These are phyloP conservation scores for Leptinotarsa texana DNA, from an alignment of 1,140 invertebrate genomes.

Conservation along the genomic window DNA sequence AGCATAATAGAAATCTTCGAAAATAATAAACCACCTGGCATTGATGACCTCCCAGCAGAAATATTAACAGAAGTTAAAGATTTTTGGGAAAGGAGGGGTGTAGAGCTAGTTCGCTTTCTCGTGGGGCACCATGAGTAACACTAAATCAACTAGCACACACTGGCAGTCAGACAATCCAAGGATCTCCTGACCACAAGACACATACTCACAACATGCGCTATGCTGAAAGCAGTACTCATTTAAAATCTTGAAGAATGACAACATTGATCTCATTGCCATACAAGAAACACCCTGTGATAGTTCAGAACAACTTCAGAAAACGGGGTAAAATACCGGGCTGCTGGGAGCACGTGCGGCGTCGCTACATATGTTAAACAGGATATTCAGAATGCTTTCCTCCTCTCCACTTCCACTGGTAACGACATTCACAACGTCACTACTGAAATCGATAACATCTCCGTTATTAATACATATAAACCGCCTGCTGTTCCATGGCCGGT, in stretches of 20 bases:
- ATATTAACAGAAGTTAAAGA: too few species aligned
- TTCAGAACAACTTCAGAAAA: slow-evolving; percentile 23
- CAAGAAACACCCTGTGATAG: slow-evolving; percentile 27
- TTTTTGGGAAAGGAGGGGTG: too few species aligned
- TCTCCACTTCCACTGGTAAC: slow-evolving; percentile 27
- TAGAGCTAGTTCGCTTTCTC: too few species aligned
- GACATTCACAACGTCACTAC: neutral
- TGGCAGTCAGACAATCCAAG: neutral
- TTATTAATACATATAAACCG: too few species aligned
- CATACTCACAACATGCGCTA: neutral
- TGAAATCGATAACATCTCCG: too few species aligned
- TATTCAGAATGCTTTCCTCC: slow-evolving; percentile 23
- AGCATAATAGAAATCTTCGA: too few species aligned
- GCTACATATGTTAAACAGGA: slow-evolving; percentile 21
- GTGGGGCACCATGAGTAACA: too few species aligned
- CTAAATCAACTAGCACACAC: too few species aligned
- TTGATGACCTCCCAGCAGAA: too few species aligned
- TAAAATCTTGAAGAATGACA: neutral
- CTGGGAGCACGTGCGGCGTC: slow-evolving; percentile 23
- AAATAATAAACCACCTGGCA: too few species aligned
- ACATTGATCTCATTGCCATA: slow-evolving; percentile 6
- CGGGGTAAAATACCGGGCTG: slow-evolving; percentile 29
- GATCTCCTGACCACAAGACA: neutral
- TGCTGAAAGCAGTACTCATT: neutral
- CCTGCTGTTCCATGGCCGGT: too few species aligned